phyloP scores from a whole-genome alignment of 2,113 vertebrate species.

The Sinocyclocheilus maitianheensis region DNA sequence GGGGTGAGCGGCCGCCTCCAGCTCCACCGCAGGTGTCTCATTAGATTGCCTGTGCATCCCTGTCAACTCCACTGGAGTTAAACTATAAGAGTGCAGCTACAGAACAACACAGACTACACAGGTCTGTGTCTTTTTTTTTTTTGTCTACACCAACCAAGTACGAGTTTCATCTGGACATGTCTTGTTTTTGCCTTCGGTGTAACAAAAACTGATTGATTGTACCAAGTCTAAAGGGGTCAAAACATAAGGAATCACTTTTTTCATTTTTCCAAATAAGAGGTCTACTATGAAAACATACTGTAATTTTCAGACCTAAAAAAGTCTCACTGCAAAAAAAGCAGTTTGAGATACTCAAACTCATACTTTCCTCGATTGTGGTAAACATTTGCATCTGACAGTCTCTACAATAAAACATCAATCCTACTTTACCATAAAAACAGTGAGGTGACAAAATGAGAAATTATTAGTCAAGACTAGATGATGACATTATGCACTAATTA shows the following conservation, averaged over 20 bases:
- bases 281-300: neutral
- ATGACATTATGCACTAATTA: no score
- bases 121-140: neutral
- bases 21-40: slow-evolving; percentile 46
- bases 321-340: neutral
- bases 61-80: neutral
- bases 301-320: neutral
- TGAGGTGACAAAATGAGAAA: neutral
- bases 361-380: neutral
- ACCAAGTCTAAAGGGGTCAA: neutral
- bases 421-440: neutral
- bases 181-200: neutral
- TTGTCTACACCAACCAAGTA: neutral
- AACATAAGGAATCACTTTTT: neutral
- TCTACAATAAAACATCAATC: neutral
- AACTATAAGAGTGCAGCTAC: neutral
- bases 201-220: neutral
- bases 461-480: neutral
- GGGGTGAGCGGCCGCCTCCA: slow-evolving; percentile 24
- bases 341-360: neutral
- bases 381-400: neutral
- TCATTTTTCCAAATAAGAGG: neutral
- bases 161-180: neutral
- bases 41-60: slow-evolving; percentile 38
- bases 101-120: neutral